phyloP scores from a whole-genome alignment of 2,797 vertebrate genomes.

The Gallinago solitaria region DNA sequence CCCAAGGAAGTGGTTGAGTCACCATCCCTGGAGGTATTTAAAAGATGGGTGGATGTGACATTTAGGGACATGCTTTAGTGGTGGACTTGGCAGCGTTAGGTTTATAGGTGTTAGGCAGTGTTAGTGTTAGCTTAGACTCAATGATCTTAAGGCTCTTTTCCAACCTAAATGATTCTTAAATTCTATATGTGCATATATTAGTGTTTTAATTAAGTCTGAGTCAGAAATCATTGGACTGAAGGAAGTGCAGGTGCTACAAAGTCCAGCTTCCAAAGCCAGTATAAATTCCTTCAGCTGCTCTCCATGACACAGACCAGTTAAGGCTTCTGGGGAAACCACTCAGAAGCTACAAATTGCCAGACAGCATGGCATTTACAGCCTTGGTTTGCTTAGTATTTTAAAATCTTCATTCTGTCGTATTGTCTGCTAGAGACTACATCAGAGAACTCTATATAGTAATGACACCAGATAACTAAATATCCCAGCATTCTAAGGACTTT shows the following conservation, averaged over 20 bases:
- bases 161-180: neutral
- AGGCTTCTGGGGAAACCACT: neutral
- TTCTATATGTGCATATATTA: neutral
- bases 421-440: neutral
- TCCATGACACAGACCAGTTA: neutral
- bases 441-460: neutral
- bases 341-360: neutral
- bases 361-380: neutral
- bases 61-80: neutral
- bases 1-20: too few species aligned
- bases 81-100: neutral
- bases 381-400: neutral
- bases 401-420: neutral
- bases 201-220: neutral
- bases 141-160: neutral
- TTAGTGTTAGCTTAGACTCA: neutral
- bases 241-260: neutral
- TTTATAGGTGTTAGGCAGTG: neutral
- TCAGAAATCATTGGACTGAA: neutral
- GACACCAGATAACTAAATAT: neutral
- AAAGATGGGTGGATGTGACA: fast-evolving
- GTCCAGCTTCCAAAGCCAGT: neutral
- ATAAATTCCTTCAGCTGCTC: neutral
- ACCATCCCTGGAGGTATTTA: neutral
- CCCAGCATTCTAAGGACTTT: neutral